Evolutionary conservation across 2,797 vertebrate genomes (phyloP), one percentile per base, ranked within the genome.

Genomic region (Alosa sapidissima): DNA sequence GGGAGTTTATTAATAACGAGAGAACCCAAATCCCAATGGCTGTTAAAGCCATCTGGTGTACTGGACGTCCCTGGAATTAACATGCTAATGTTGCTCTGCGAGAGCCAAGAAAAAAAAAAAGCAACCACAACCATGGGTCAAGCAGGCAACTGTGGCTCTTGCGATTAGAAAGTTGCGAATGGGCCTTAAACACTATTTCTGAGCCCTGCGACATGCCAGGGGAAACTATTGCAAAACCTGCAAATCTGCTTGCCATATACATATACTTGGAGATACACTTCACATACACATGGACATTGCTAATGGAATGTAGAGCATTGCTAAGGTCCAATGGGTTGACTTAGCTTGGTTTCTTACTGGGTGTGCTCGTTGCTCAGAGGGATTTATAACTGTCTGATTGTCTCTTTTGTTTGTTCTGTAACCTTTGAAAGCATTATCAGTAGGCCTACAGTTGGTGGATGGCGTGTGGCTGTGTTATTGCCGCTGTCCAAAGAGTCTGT

Each of bases 1-100:
- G 68, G 81, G 82, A 87, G 81, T 84, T 81, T 84, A 81, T 84
- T 60, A 81, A 36, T 81, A 87, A 52, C 75, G 48, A 28, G 49
- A 58, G 48, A 65, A 49, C 45, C 78, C 14, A 65, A 83, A 85
- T 60, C 48, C 51, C 62, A 55, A 52, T 10, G 83, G 52, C 85
- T 81, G 62, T 86, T 81, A 51, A 88, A 86, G n/a, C 84, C 45
- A 84, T 84, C 85, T 68, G 78, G 36, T 68, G 11, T 33, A 75
- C 65, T 28, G 51, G 33, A 72, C 33, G 28, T 72, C 65, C 65
- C 65, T 72, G 33, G 65, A 72, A 72, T 72, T 36, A 72, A 72
- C 65, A 36, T 72, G 65, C 11, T 36, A 41, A 72, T 72, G 33
- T 72, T 72, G 36, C 65, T 72, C 11, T 14, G 65, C 65, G 6